Conservation (phyloP, 1,140 invertebrate genomes). For the Hestina assimilis region DNA sequence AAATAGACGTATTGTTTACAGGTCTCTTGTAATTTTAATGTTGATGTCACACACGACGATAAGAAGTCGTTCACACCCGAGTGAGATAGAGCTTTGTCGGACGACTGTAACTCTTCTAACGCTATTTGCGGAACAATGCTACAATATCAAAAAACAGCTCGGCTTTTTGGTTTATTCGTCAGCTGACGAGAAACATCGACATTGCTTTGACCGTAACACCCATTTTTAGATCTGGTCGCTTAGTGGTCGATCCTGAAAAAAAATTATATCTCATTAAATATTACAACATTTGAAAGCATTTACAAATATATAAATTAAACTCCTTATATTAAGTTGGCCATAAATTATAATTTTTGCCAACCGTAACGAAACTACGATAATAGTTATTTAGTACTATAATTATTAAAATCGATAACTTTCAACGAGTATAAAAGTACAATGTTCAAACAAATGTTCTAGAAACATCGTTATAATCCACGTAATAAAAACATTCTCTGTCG, state of each 20-base stretch:
- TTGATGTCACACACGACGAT: constrained; percentile 55
- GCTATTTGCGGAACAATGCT: constrained; percentile 60
- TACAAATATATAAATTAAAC: no score
- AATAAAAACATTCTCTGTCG: constrained; percentile 9
- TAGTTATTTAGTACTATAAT: no score
- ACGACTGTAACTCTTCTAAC: constrained; percentile 19
- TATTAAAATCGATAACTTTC: no score
- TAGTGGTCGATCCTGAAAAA: no score
- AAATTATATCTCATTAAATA: no score
- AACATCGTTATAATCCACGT: constrained; percentile 8
- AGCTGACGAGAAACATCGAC: constrained; percentile 7
- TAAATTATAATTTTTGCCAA: no score
- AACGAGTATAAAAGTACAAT: no score
- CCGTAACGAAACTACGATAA: no score
- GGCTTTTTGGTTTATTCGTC: constrained; percentile 17
- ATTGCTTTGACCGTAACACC: background rate
- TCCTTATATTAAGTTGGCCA: background rate
- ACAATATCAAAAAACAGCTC: constrained; percentile 23
- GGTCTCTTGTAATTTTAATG: constrained; percentile 30
- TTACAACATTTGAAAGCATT: no score
- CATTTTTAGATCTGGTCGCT: background rate
- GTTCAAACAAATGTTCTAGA: constrained; percentile 14
- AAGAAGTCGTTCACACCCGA: constrained; percentile 63
- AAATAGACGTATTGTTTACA: constrained; percentile 25
- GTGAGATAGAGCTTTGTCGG: constrained; percentile 29